A percentile compares a stretch with the other conserved stretches of the same genome.
phyloP scores from a whole-genome alignment of 1,140 invertebrate genomes.

The honey bee (Apis mellifera) region Amel_HAv3.1 CM009934.2:6777501-6778000 shows the following conservation, averaged over 20 bases:
- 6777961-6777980: conserved; percentile 43
- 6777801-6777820: conserved; percentile 34
- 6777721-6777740: not conserved
- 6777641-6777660: conserved; percentile 11
- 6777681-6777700: not conserved
- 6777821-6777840: conserved; percentile 26
- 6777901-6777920: conserved; percentile 22
- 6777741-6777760: not conserved
- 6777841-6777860: conserved; percentile 23
- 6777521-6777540: conserved; percentile 39
- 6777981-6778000: conserved; percentile 22
- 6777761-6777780: conserved; percentile 22
- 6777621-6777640: not conserved
- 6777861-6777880: conserved; percentile 7
- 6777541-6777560: conserved; percentile 3
- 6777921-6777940: conserved; percentile 20
- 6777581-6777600: not conserved
- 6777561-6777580: not conserved
- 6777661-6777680: conserved; percentile 4
- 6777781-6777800: conserved; percentile 40
- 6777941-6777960: conserved; percentile 28
- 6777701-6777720: not conserved
- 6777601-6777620: not conserved
- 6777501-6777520: conserved; percentile 21
- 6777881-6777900: conserved; percentile 8